Conservation (phyloP, 2,797 vertebrate genomes). For the Aldrovandia affinis region DNA sequence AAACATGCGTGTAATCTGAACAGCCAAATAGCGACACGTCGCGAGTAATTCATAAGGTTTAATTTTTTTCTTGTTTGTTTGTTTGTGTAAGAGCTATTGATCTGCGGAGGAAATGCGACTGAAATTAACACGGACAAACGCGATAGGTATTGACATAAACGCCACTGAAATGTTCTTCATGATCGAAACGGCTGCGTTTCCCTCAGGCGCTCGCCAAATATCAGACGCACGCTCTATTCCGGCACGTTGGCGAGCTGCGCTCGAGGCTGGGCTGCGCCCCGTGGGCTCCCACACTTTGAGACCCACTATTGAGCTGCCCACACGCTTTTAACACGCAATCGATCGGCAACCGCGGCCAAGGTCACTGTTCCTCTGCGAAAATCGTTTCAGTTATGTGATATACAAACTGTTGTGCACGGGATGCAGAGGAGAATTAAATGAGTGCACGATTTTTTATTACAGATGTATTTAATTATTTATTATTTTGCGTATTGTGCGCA, state of each 20-base stretch:
- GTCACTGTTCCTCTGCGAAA: constrained; percentile 24
- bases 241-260: constrained; percentile 23
- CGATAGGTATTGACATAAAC: constrained; percentile 45
- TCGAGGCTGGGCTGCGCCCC: constrained; percentile 28
- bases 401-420: background rate
- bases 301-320: constrained; percentile 43
- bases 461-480: background rate
- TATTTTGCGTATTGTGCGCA: background rate
- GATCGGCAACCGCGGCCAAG: constrained; percentile 23
- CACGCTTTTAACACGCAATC: constrained; percentile 31
- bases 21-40: constrained; percentile 52
- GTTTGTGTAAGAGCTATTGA: constrained; percentile 37
- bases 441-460: background rate
- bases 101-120: constrained; percentile 26
- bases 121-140: constrained; percentile 42
- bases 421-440: background rate
- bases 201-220: constrained; percentile 6
- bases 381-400: background rate
- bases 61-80: constrained; percentile 35
- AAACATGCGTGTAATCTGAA: constrained; percentile 41
- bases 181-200: constrained; percentile 10
- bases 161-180: constrained; percentile 24
- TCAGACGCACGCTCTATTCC: constrained; percentile 6
- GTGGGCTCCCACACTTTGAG: constrained; percentile 45
- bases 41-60: constrained; percentile 56